Base-by-base conservation (phyloP, 2,797 vertebrate genomes). In the Nannoperca australis region DNA sequence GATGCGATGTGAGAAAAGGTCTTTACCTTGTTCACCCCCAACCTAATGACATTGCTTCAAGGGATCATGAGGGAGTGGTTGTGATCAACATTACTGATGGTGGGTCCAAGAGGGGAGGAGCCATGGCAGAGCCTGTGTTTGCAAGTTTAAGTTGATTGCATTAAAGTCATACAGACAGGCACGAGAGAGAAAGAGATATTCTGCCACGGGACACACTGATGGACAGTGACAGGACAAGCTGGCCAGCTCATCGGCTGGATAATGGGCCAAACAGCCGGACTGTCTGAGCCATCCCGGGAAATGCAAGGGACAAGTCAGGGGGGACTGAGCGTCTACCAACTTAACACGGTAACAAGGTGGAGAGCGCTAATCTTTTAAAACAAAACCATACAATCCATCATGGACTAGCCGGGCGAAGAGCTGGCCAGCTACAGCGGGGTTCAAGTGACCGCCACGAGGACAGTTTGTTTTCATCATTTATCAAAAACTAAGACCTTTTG, bases 381-480 rank as follows among this genome's bases (percentile, higher is more conserved):
- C 30, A 64, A 83, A 79, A 76, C 47, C 78, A 87, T 36, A 56
- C 72, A 69, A 79, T 67, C 56, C 12, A 63, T 81, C 64, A 32
- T 32, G 69, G 67, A 69, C 68, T 2, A 27, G 73, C 42, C 79
- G 49, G 70, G 49, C 27, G 2, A 55, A 38, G 68, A 73, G 34
- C 55, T 1, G 20, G 56, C 58, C 85, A 69, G 59, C 50, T 70
- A 87, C 86, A 90, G 83, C 24, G 83, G 79, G 78, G 66, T 60
- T 78, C 81, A 90, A 86, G 82, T 82, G 78, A 90, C 82, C 86
- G 81, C 82, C 88, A 85, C 72, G 30, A 44, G 32, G 70, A 79
- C 76, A 65, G 59, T 45, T 70, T 67, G 56, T 88, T 92, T 87
- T 91, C 88, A 87, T 93, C 92, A 89, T 90, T 91, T 88, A 91